phyloP scores from a whole-genome alignment of 2,888 invertebrate genomes.

The Ophion slaviceki region DNA sequence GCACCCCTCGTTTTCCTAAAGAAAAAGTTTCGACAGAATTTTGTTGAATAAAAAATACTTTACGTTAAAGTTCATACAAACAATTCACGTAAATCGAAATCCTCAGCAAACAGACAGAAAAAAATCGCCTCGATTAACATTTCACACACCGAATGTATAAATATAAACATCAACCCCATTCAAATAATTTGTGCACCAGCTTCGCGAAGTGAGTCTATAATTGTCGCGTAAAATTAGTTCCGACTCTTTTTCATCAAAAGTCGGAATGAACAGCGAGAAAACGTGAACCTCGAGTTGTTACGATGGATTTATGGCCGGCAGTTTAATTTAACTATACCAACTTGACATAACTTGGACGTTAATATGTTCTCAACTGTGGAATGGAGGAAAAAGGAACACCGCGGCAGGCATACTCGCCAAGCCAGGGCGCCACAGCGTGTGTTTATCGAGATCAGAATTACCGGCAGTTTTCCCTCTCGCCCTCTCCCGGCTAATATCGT shows the following conservation, averaged over 20 bases:
- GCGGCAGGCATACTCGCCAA: constrained; percentile 53
- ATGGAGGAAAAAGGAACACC: not conserved
- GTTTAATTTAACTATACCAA: constrained; percentile 68
- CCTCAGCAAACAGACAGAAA: too few species aligned
- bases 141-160: not conserved
- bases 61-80: too few species aligned
- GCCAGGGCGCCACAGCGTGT: constrained; percentile 65
- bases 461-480: not conserved
- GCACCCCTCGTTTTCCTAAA: too few species aligned
- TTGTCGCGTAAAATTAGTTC: not conserved
- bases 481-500: constrained; percentile 49
- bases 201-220: not conserved
- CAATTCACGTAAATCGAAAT: too few species aligned
- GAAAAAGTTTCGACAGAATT: too few species aligned
- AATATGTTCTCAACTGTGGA: constrained; percentile 66
- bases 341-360: constrained; percentile 74
- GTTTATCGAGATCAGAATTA: constrained; percentile 66
- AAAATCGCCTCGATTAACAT: too few species aligned
- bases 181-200: not conserved
- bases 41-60: too few species aligned
- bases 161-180: not conserved
- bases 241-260: not conserved
- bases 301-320: constrained; percentile 74
- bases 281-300: constrained; percentile 69
- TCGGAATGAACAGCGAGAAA: not conserved